Base-by-base conservation (phyloP, 2,797 vertebrate genomes). In the Pseudotriccus pelzelni region DNA sequence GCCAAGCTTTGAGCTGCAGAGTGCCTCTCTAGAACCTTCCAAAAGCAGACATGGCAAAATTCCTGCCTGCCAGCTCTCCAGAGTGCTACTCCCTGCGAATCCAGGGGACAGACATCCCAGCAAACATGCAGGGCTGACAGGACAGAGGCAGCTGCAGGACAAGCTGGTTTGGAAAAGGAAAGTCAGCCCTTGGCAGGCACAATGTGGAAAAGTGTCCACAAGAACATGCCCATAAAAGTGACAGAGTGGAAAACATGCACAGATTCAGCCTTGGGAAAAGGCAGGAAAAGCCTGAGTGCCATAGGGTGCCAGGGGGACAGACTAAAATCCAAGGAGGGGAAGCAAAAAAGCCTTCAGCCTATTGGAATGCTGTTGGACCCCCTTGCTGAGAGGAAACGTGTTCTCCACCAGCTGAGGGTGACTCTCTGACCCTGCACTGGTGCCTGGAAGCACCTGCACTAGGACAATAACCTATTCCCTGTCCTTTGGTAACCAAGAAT, bases 181-280 rank as follows among this genome's bases (percentile, higher is more conserved):
- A 56, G 50, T n/a, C 58, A 55, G 30, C 12, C 25, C 32, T 39
- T 13, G 47, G 27, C n/a, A 50, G 34, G 52, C 20, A 46, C 17
- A 10, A 5, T 0, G 5, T 32, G 8, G 58, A 10, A 30, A 64
- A 76, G 43, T 1, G 13, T 63, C 58, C 43, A 34, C 3, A 1
- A 66, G 69, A 60, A 44, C 30, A 23, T 0, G 3, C 50, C 34
- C 1, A 0, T 7, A 8, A 14, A 64, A 30, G 15, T 12, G 15
- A 39, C 52, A 37, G 30, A 47, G 27, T 5, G 24, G 70, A 50
- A 59, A 47, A 60, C 67, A 53, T 12, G n/a, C 44, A 11, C 44
- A 59, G 39, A 5, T 7, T 18, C 37, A 50, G 43, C 11, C 21
- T 3, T 34, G 14, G 44, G 25, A n/a, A 32, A 59, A 19, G 16